Percentiles rank a stretch among this genome's conserved stretches.
Conservation (phyloP, 2,797 vertebrate species). For the Urosaurus nigricauda region DNA sequence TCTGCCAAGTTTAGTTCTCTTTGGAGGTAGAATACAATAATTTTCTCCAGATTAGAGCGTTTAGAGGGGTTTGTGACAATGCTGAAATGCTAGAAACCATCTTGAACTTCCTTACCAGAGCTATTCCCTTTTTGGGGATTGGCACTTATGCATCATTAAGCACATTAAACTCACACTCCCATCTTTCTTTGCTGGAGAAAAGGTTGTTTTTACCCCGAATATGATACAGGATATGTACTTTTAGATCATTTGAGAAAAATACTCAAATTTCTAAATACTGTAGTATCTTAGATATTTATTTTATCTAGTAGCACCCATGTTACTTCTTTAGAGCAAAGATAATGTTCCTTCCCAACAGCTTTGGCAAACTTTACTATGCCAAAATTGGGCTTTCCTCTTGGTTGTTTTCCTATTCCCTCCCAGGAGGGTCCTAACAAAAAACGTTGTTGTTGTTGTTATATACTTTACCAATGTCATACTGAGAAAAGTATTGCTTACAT, state of each 20-base stretch:
- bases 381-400: slow-evolving; percentile 40
- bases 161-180: slow-evolving; percentile 5
- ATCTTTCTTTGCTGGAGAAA: slow-evolving; percentile 15
- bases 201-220: slow-evolving; percentile 25
- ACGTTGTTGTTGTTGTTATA: not conserved
- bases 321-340: slow-evolving; percentile 49
- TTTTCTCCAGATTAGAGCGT: slow-evolving; percentile 30
- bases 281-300: slow-evolving; percentile 44
- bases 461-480: slow-evolving; percentile 15
- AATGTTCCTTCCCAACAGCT: slow-evolving; percentile 58
- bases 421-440: not conserved
- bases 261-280: slow-evolving; percentile 24
- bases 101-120: not conserved
- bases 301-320: slow-evolving; percentile 32
- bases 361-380: slow-evolving; percentile 57
- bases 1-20: slow-evolving; percentile 1
- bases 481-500: slow-evolving; percentile 31
- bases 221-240: slow-evolving; percentile 31
- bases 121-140: slow-evolving; percentile 3
- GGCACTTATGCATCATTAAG: slow-evolving; percentile 20
- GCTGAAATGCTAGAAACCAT: not conserved
- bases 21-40: not conserved
- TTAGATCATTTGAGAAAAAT: slow-evolving; percentile 36
- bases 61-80: not conserved
- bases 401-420: not conserved